Base-by-base conservation (phyloP, 1,140 invertebrate genomes). In the Halictus rubicundus region DNA sequence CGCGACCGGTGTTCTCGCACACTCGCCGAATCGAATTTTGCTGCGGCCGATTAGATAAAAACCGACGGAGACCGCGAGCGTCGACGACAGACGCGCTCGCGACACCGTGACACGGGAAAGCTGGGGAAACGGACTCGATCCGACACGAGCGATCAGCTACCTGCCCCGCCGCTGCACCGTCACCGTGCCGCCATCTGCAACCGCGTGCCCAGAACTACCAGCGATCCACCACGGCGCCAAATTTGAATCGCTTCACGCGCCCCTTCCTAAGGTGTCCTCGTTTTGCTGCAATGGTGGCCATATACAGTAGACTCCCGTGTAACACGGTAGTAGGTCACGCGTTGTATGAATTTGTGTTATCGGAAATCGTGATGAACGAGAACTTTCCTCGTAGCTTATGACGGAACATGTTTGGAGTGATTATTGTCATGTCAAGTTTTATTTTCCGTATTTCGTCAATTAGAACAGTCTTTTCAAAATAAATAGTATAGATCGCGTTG, bases 101-200 rank as follows among this genome's bases (percentile, higher is more conserved):
- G 75, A 82, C 72, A 86, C 84, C 74, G 70, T 81, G 78, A 86
- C 78, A 87, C 85, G 85, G 65, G 81, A 87, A 87, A 87, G 84
- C 84, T 81, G 59, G 64, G 72, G 75, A 59, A 77, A 81, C 68
- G 80, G 68, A 84, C n/a, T 69, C 74, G 21, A 25, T 16, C 78
- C 63, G 6, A 70, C 60, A 46, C 68, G 76, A 61, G 19, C n/a
- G 27, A 37, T 68, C 19, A 52, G 49, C 59, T 3, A 32, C 39
- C 54, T 37, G 49, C 21, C 52, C 49, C 52, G 64, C 66, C 70
- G 54, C 61, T 27, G 61, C 32, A 37, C 23, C 46, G 9, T 16
- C 65, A 49, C 9, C 8, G 42, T 19, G 19, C 2, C 52, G 84
- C 61, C 68, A 79, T 61, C 83, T 69, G 12, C 25, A 23, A 39